Evolutionary conservation across 2,888 invertebrate genomes (phyloP), one percentile per base, ranked within the genome.

Genomic region (Nomada hirtipes): DNA sequence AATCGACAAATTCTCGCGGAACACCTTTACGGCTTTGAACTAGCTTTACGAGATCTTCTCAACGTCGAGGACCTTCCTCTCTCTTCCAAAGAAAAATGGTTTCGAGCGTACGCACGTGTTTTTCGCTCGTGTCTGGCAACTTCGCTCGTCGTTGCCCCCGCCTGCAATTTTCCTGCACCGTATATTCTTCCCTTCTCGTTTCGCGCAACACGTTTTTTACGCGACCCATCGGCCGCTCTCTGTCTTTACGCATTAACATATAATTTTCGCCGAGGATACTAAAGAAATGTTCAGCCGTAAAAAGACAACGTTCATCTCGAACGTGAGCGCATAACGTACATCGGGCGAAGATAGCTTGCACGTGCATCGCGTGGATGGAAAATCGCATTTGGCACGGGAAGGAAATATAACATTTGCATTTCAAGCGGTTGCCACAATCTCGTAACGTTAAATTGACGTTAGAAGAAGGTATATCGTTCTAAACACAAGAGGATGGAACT

Each of bases 221-320:
- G n/a, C 23, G 52, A 23, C 36, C 75, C 77, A 60, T 75, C 60
- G 29, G 53, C 47, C 61, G 74, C 44, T 64, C 76, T 13, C 63
- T 15, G 55, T 23, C 63, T 55, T 50, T 36, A 42, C 67, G 18
- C 75, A 75, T 78, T 78, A 78, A 75, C 78, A 75, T 78, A 57
- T 63, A 74, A 77, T 68, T 77, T 65, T 74, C 59, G 4, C 15
- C 13, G 3, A 7, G 20, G 18, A 53, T 26, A 23, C 44, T 4
- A 26, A 57, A 50, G 73, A 50, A 65, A 65, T 53, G 50, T 23
- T 18, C 10, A 13, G 13, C 42, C 64, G 23, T 73, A 59, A 64
- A 76, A 64, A n/a, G 1, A 15, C 36, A 9, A 36, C 36, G 20
- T 13, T 26, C 15, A 15, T 18, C 59, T 4, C 2, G 11, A 13